These are phyloP conservation scores for Sturmia bella DNA, from an alignment of 2,888 invertebrate genomes.

Conservation along the genomic window DNA sequence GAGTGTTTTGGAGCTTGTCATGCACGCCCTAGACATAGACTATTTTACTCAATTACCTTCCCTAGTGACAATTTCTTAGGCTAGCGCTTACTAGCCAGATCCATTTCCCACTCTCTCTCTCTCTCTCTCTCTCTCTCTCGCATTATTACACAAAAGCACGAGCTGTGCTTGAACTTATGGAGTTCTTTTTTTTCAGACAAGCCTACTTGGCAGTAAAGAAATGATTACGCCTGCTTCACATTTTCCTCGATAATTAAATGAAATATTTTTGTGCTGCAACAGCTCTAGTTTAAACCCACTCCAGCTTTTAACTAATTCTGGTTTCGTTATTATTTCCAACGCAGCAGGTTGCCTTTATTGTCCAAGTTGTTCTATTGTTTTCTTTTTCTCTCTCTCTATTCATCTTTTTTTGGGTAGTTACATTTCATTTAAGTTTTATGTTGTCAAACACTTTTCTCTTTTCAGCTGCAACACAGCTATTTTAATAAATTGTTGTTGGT, in stretches of 20 bases:
- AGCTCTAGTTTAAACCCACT: slow-evolving; percentile 28
- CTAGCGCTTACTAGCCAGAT: no score
- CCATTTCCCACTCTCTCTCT: no score
- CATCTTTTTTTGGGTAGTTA: slow-evolving; percentile 49
- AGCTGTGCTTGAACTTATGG: no score
- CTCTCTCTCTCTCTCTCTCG: no score
- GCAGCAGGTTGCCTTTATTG: slow-evolving; percentile 68
- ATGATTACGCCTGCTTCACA: no score
- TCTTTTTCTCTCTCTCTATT: slow-evolving; percentile 9
- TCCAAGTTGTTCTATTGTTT: slow-evolving; percentile 33
- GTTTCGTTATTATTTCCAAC: slow-evolving; percentile 29
- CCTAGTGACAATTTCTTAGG: no score
- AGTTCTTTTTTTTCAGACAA: no score
- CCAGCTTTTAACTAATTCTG: background rate
- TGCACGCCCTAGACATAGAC: no score
- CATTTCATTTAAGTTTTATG: slow-evolving; percentile 61
- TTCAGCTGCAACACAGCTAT: slow-evolving; percentile 24
- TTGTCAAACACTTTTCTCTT: slow-evolving; percentile 36
- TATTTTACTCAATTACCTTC: no score
- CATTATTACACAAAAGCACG: no score
- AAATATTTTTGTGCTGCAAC: slow-evolving; percentile 9
- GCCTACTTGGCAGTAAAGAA: no score
- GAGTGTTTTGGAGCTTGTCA: no score
- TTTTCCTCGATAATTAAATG: background rate
- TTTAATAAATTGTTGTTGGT: slow-evolving; percentile 62